Evolutionary conservation across 2,113 vertebrate genomes (phyloP).

Genomic region (Caracal caracal): DNA sequence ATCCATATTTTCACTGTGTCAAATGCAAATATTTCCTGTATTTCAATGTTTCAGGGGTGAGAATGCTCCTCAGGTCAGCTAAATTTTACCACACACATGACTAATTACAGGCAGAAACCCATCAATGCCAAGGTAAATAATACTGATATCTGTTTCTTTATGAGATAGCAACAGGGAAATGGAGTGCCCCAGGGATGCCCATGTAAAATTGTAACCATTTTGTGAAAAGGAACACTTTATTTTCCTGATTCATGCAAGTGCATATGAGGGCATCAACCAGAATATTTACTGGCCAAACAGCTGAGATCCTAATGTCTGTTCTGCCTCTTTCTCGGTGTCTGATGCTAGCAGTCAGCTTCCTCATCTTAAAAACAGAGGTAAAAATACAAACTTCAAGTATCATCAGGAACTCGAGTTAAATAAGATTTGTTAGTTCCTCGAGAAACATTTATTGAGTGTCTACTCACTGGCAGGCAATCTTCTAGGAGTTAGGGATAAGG

Average conservation of each 20-base stretch:
- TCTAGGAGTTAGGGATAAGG: background rate
- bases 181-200: background rate
- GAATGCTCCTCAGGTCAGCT: background rate
- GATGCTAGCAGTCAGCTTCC: background rate
- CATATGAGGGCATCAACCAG: background rate
- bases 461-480: background rate
- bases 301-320: background rate
- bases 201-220: background rate
- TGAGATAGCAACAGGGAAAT: background rate
- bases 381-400: background rate
- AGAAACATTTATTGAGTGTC: background rate
- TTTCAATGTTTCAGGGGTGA: background rate
- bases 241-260: background rate
- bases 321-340: background rate
- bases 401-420: background rate
- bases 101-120: background rate
- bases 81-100: background rate
- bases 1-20: background rate
- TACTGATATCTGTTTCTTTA: background rate
- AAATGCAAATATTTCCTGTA: slow-evolving; percentile 4
- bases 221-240: background rate
- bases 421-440: background rate
- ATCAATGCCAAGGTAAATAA: background rate
- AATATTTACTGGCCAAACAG: background rate
- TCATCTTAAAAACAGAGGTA: background rate